These are phyloP conservation scores for Aurelia sp. DNA, from an alignment of 30 jellyfish, hydroid and myxozoan genomes.

Conservation along the genomic window DNA sequence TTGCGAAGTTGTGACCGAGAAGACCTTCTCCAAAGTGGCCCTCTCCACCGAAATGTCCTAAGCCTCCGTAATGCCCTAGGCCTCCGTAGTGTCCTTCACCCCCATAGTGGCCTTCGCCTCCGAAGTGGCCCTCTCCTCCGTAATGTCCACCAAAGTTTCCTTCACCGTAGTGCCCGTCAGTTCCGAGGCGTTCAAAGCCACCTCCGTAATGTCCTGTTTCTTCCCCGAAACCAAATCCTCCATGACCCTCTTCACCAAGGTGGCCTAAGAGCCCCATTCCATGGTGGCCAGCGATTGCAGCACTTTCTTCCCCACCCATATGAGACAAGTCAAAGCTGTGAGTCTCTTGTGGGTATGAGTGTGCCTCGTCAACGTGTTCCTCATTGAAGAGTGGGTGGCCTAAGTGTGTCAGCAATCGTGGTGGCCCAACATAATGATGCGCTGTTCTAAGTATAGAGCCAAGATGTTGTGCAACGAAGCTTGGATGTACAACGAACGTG, in stretches of 20 bases:
- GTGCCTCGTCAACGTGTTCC: slow-evolving; percentile 26
- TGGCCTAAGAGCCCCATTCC: slow-evolving; percentile 62
- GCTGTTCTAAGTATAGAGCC: slow-evolving; percentile 96
- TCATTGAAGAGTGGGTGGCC: slow-evolving; percentile 90
- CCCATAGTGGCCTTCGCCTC: slow-evolving; percentile 26
- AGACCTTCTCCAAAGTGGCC: slow-evolving; percentile 25
- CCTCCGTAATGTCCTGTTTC: slow-evolving; percentile 55
- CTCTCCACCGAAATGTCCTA: slow-evolving; percentile 29
- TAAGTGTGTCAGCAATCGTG: slow-evolving; percentile 83
- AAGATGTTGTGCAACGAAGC: slow-evolving; percentile 97
- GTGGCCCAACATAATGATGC: slow-evolving; percentile 96
- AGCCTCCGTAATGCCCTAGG: slow-evolving; percentile 40
- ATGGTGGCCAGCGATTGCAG: slow-evolving; percentile 46
- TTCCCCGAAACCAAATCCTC: slow-evolving; percentile 23
- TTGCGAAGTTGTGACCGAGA: background rate
- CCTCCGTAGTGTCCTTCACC: slow-evolving; percentile 21
- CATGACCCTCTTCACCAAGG: slow-evolving; percentile 53
- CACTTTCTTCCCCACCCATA: slow-evolving; percentile 74
- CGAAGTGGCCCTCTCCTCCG: slow-evolving; percentile 31
- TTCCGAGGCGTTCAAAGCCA: slow-evolving; percentile 21
- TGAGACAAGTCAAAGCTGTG: slow-evolving; percentile 64
- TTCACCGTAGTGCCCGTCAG: background rate
- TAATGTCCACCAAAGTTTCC: slow-evolving; percentile 33
- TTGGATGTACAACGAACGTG: slow-evolving; percentile 93
- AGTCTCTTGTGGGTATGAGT: slow-evolving; percentile 55